phyloP scores from a whole-genome alignment of 2,797 vertebrate species.

The Anniella stebbinsi region DNA sequence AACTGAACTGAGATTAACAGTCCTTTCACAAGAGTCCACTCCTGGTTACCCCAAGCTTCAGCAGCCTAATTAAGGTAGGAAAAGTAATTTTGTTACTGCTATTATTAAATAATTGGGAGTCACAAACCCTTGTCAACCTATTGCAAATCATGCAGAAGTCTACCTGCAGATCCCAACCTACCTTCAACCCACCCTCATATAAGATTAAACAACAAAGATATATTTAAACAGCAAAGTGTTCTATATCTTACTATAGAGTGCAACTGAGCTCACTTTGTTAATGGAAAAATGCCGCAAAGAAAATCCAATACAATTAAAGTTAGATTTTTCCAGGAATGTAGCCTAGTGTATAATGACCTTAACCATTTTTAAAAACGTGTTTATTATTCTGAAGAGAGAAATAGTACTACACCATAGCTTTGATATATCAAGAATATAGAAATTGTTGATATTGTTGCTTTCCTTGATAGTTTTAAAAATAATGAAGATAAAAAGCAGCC shows the following conservation, averaged over 20 bases:
- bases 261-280: constrained; percentile 39
- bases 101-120: neutral
- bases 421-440: neutral
- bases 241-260: neutral
- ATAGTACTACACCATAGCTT: neutral
- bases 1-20: neutral
- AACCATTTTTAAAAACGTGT: constrained; percentile 38
- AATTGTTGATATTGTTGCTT: neutral
- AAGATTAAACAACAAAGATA: neutral
- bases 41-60: neutral
- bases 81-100: neutral
- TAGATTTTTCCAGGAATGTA: constrained; percentile 70
- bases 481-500: neutral
- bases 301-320: constrained; percentile 70
- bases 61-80: neutral
- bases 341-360: constrained; percentile 63
- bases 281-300: constrained; percentile 74
- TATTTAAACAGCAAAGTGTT: neutral
- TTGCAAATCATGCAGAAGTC: neutral
- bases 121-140: neutral
- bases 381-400: constrained; percentile 33
- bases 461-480: neutral
- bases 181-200: neutral
- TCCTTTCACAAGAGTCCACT: neutral
- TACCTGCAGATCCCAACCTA: neutral